Base-by-base conservation (phyloP, 2,888 invertebrate species). In the Boloria selene region DNA sequence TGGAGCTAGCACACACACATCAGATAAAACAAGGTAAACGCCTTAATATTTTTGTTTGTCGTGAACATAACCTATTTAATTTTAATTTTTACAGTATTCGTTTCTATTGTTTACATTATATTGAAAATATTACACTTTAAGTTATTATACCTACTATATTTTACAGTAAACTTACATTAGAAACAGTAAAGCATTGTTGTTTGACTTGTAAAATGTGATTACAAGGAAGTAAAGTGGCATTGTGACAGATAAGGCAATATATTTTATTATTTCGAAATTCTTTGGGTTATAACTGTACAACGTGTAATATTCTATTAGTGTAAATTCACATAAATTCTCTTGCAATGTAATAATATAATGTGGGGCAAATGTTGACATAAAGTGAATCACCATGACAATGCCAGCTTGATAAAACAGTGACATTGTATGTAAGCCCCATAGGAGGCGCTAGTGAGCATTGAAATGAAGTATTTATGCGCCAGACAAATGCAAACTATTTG, bases 41-140 rank as follows among this genome's bases (percentile, higher is more conserved):
- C 92, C 91, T 91, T 87, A 82, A 80, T 90, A 92, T 92, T 91
- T 92, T 90, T 92, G 90, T 91, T 92, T 90, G 88, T 88, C 82
- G 84, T 75, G 87, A 86, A 92, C 92, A 92, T 93, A 93, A 93
- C 93, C 93, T 93, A 90, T 86, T 78, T 79, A 76, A 77, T 79
- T 83, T 82, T 81, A 83, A 77, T 79, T 84, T 38, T 17, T 31
- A 84, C 80, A 83, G 80, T 85, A 85, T 81, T 86, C 81, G 54
- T 64, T 67, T 45, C 14, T 51, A 17, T 49, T 79, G 80, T 74
- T 83, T 80, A 47, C 26, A 26, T 13, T 51, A 22, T 38, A 22
- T 38, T 44, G 13, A 44, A 18, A 49, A 38, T 26, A 56, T 45
- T 10, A 22, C 22, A 45, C 5, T 2, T 26, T 18, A 45, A 22